Conservation (phyloP, 92 coral and sea anemone genomes). For the Parazoanthus atlanticus region DNA sequence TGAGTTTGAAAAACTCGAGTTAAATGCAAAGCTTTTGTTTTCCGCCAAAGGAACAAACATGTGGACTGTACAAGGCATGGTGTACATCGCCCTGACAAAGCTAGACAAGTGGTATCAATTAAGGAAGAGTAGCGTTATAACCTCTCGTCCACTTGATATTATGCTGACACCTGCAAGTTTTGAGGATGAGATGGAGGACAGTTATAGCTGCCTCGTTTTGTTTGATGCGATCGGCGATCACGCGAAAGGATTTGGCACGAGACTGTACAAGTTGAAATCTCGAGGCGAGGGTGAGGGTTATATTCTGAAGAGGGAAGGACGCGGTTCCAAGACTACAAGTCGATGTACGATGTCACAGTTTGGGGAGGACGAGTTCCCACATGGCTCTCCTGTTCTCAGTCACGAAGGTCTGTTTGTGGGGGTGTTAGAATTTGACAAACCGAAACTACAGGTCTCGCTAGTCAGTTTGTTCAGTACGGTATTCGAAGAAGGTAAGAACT, state of each 20-base stretch:
- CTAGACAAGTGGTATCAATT: background rate
- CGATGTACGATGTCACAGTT: background rate
- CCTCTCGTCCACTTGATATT: background rate
- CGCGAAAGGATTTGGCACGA: background rate
- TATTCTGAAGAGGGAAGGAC: background rate
- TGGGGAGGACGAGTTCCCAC: background rate
- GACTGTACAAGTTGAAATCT: background rate
- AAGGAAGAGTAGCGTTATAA: background rate
- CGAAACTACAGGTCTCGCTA: background rate
- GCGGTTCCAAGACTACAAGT: background rate
- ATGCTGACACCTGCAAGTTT: background rate
- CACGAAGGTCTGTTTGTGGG: background rate
- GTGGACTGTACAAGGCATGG: background rate
- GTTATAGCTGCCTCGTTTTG: background rate
- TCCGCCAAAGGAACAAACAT: background rate
- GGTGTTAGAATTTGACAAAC: background rate
- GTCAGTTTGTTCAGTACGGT: background rate
- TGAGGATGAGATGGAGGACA: background rate
- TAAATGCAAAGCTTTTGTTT: background rate
- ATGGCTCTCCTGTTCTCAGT: background rate
- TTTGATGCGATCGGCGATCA: background rate
- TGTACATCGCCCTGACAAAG: background rate
- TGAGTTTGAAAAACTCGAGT: background rate
- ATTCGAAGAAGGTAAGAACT: background rate
- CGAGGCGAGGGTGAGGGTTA: background rate